Evolutionary conservation across 35 echinoderm and acorn worm species (phyloP).

Genomic region (Amphiura filiformis): DNA sequence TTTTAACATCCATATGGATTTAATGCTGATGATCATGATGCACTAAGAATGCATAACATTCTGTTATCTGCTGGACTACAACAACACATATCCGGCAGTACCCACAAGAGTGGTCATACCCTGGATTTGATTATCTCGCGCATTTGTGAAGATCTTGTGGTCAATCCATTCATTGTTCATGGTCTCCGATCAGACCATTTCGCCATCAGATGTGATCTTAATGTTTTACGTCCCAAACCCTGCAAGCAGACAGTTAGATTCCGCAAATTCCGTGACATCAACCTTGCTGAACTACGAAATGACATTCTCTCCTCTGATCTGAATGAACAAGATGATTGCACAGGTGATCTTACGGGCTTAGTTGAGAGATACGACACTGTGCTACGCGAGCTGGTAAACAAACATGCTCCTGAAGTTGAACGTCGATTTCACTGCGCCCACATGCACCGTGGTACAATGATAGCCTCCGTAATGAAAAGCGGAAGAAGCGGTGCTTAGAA

Average conservation of each 20-base stretch:
- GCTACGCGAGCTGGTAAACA: neutral
- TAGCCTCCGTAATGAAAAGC: neutral
- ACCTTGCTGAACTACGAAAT: conserved; percentile 21
- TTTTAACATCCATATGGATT: conserved; percentile 10
- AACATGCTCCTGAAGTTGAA: conserved; percentile 23
- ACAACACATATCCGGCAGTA: conserved; percentile 9
- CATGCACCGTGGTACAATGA: conserved; percentile 52
- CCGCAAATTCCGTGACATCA: conserved; percentile 43
- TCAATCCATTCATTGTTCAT: neutral
- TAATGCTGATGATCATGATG: neutral
- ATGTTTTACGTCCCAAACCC: conserved; percentile 7
- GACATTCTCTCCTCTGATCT: conserved; percentile 40
- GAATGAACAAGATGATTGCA: neutral
- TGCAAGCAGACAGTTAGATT: conserved; percentile 29
- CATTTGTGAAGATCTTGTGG: neutral
- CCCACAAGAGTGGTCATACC: conserved; percentile 6
- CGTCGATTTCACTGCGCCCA: conserved; percentile 17
- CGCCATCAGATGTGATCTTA: neutral
- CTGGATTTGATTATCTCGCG: conserved; percentile 26
- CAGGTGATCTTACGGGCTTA: neutral
- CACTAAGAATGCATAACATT: neutral
- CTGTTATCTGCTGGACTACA: conserved; percentile 2
- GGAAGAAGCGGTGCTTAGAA: neutral
- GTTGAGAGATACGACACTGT: neutral
- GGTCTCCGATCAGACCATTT: conserved; percentile 6